A percentile compares a stretch with the other conserved stretches of the same genome.
phyloP scores from a whole-genome alignment of 2,113 vertebrate genomes.

The Hippocampus abdominalis region DNA sequence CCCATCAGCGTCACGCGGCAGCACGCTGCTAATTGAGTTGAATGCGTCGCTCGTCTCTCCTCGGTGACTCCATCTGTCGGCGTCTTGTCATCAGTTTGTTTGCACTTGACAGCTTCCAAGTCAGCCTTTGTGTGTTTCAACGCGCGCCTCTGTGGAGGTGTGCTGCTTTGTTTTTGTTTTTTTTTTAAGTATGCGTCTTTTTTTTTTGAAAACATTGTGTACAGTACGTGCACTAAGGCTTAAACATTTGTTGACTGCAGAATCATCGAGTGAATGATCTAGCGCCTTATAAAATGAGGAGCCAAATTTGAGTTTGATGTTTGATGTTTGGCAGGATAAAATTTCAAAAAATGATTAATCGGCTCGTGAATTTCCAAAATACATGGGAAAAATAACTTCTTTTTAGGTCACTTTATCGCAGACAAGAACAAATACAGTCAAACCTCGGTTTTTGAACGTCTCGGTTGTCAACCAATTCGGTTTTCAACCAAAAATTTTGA shows the following conservation, averaged over 20 bases:
- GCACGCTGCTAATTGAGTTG: conserved; percentile 71
- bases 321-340: too few species aligned
- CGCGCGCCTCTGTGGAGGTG: conserved; percentile 56
- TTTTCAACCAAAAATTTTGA: too few species aligned
- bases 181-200: conserved; percentile 10
- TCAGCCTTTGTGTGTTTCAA: conserved; percentile 64
- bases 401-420: too few species aligned
- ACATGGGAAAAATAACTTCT: too few species aligned
- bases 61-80: conserved; percentile 68
- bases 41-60: conserved; percentile 68
- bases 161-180: conserved; percentile 34
- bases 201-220: neutral
- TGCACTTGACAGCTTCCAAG: conserved; percentile 68
- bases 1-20: conserved; percentile 67
- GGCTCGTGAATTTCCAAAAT: too few species aligned
- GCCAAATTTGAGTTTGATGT: too few species aligned
- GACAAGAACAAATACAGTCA: neutral
- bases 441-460: too few species aligned
- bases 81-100: conserved; percentile 65
- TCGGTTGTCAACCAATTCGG: too few species aligned
- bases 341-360: too few species aligned
- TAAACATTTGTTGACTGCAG: neutral
- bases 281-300: neutral
- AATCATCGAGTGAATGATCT: neutral
- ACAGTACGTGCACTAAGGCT: neutral